phyloP scores from a whole-genome alignment of 2,888 invertebrate genomes.

The Orthosia cruda region DNA sequence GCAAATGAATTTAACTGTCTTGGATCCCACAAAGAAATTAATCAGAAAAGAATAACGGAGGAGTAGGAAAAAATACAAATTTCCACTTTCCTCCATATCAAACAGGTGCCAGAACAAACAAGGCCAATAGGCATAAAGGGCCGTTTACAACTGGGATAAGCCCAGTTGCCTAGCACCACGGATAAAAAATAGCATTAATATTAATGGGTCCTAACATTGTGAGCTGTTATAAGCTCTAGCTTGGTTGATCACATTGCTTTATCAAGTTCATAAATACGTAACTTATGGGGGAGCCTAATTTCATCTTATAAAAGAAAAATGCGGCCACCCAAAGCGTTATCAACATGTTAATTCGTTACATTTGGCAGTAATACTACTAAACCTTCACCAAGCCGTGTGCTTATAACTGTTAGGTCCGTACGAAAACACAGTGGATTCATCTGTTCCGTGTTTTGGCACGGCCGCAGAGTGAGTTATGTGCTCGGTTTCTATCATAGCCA shows the following conservation, averaged over 20 bases:
- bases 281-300: background rate
- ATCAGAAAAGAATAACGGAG: too few relatives aligned
- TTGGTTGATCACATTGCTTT: background rate
- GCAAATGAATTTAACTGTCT: too few relatives aligned
- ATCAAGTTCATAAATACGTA: background rate
- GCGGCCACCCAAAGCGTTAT: background rate
- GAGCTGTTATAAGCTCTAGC: too few relatives aligned
- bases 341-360: conserved; percentile 1
- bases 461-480: conserved; percentile 41
- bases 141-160: too few relatives aligned
- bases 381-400: background rate
- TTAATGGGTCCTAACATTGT: too few relatives aligned
- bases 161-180: too few relatives aligned
- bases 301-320: background rate
- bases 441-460: conserved; percentile 60
- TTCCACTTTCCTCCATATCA: too few relatives aligned
- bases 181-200: too few relatives aligned
- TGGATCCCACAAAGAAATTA: too few relatives aligned
- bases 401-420: conserved; percentile 13
- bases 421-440: conserved; percentile 39
- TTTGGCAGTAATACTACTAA: background rate
- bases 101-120: too few relatives aligned
- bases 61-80: too few relatives aligned
- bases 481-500: conserved; percentile 48
- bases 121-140: too few relatives aligned